Percentiles rank a stretch among this genome's conserved stretches.
These are phyloP conservation scores for Amphiduros pacificus DNA, from an alignment of 2,888 invertebrate genomes.

Conservation along the genomic window DNA sequence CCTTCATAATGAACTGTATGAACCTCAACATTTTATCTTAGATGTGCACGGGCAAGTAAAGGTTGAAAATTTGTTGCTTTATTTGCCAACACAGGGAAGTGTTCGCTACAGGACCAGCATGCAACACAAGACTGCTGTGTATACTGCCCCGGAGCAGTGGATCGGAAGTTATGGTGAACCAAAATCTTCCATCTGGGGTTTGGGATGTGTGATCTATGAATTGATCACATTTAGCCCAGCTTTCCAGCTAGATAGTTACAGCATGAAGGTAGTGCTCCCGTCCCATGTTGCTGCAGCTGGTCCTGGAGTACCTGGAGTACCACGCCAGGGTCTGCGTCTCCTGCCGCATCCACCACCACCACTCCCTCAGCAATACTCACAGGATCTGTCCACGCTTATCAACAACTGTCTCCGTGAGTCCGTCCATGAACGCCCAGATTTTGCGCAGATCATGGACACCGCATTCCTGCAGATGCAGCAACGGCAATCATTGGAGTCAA, in stretches of 20 bases:
- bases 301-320: background rate
- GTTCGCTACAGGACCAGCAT: conserved; percentile 33
- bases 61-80: conserved; percentile 43
- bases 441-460: conserved; percentile 1
- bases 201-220: conserved; percentile 40
- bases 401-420: conserved; percentile 5
- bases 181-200: conserved; percentile 35
- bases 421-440: conserved; percentile 4
- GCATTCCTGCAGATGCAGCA: conserved; percentile 7
- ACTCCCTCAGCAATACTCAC: conserved; percentile 6
- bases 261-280: conserved; percentile 7
- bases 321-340: conserved; percentile 3
- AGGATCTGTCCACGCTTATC: conserved; percentile 1
- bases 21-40: conserved; percentile 39
- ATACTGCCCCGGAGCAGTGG: conserved; percentile 35
- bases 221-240: conserved; percentile 32
- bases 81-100: conserved; percentile 35
- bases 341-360: conserved; percentile 7
- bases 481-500: conserved; percentile 2
- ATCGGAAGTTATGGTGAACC: conserved; percentile 23
- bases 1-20: conserved; percentile 9
- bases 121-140: conserved; percentile 25
- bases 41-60: conserved; percentile 38
- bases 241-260: conserved; percentile 11
- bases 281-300: background rate